These are phyloP conservation scores for Hycleus phaleratus DNA, from an alignment of 1,140 invertebrate species.

Conservation along the genomic window DNA sequence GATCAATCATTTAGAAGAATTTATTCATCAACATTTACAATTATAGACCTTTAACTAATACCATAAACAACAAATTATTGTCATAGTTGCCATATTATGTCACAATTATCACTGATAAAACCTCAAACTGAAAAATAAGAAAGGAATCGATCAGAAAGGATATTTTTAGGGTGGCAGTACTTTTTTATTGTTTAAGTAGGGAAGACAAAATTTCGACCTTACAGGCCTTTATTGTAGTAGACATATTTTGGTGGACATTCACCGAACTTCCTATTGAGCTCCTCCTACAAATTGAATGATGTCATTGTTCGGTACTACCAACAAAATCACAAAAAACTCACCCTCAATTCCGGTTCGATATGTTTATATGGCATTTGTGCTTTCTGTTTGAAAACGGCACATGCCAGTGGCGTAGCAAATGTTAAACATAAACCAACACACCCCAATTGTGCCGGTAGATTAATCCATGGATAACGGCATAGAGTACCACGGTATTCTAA, in stretches of 20 bases:
- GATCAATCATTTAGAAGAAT: no score
- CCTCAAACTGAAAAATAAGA: no score
- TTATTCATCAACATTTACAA: no score
- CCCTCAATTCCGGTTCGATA: conserved; percentile 52
- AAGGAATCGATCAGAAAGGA: no score
- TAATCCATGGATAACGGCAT: conserved; percentile 48
- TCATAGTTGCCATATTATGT: no score
- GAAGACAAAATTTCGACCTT: neutral
- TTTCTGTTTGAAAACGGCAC: conserved; percentile 73
- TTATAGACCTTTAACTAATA: no score
- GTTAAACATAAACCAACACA: conserved; percentile 67
- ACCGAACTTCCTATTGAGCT: neutral
- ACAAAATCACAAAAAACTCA: conserved; percentile 33
- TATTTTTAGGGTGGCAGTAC: no score
- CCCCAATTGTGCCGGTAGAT: conserved; percentile 55
- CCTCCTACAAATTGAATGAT: neutral
- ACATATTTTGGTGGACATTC: neutral
- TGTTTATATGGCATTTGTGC: conserved; percentile 50
- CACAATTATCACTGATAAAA: no score
- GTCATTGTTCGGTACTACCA: neutral
- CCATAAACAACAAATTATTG: no score
- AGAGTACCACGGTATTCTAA: conserved; percentile 53
- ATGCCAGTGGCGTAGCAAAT: conserved; percentile 77
- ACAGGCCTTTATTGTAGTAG: conserved; percentile 1
- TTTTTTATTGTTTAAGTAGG: neutral